Evolutionary conservation across 2,797 vertebrate species (phyloP).

Genomic region (Macrochelys suwanniensis): DNA sequence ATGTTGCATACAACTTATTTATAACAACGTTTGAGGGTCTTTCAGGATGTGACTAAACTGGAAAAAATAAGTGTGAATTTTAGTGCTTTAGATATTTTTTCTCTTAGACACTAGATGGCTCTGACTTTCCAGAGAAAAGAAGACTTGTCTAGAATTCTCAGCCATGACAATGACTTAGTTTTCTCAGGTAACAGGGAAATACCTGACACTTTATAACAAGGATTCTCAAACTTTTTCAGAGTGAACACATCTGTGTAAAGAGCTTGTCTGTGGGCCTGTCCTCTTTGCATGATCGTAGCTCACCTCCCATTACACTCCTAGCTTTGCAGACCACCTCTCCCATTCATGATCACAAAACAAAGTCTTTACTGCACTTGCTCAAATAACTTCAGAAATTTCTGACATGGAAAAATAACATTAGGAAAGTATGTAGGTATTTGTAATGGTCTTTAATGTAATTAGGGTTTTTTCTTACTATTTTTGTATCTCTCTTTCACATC

Average conservation of each 20-base stretch:
- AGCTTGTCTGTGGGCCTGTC: not conserved
- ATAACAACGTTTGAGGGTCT: not conserved
- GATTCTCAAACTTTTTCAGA: not conserved
- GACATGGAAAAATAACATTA: not conserved
- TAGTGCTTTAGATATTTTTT: not conserved
- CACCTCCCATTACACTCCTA: not conserved
- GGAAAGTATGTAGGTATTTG: not conserved
- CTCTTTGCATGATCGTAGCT: not conserved
- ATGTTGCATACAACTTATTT: not conserved
- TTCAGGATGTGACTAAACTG: not conserved
- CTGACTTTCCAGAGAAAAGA: conserved; percentile 73
- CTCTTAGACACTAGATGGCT: conserved; percentile 79
- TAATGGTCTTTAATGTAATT: not conserved
- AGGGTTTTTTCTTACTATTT: not conserved
- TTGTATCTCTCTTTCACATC: not conserved
- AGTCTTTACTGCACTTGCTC: not conserved
- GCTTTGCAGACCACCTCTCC: not conserved
- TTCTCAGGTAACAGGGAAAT: not conserved
- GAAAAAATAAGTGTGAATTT: not conserved
- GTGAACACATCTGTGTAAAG: not conserved
- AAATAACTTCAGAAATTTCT: not conserved
- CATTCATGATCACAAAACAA: not conserved
- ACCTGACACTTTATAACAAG: not conserved
- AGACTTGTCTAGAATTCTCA: conserved; percentile 14
- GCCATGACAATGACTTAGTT: not conserved